Percentiles rank a stretch among this genome's conserved stretches.
These are phyloP conservation scores for Oxyura jamaicensis DNA, from an alignment of 2,113 vertebrate genomes.

Conservation along the genomic window DNA sequence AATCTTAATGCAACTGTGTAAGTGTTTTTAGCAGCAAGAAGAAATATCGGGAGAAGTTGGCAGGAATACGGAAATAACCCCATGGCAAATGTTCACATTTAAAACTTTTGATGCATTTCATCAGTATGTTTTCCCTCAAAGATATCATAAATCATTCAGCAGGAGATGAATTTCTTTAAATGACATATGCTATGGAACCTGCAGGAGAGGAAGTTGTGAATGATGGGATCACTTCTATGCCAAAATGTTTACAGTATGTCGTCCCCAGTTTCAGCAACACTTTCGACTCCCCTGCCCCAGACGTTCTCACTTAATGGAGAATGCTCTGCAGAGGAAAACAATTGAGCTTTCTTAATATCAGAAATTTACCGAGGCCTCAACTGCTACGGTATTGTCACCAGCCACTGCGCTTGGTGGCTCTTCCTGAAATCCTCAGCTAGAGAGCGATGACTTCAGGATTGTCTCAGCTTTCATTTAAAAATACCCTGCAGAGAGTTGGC, in stretches of 20 bases:
- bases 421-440: not conserved
- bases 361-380: not conserved
- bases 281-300: not conserved
- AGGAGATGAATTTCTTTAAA: slow-evolving; percentile 40
- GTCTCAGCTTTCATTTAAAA: not conserved
- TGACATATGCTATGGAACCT: slow-evolving; percentile 45
- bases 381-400: not conserved
- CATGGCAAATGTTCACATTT: slow-evolving; percentile 56
- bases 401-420: not conserved
- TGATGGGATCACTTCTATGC: slow-evolving; percentile 1
- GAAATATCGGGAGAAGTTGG: slow-evolving; percentile 60
- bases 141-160: slow-evolving; percentile 5
- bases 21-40: slow-evolving; percentile 58
- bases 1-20: slow-evolving; percentile 68
- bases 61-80: slow-evolving; percentile 44
- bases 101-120: slow-evolving; percentile 44
- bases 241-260: slow-evolving; percentile 29
- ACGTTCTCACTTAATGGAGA: not conserved
- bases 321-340: not conserved
- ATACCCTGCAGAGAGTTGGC: not conserved
- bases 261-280: slow-evolving; percentile 6
- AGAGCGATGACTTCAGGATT: not conserved
- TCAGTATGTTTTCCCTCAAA: slow-evolving; percentile 40
- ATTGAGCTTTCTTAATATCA: not conserved
- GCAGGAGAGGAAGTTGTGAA: slow-evolving; percentile 49